Percentiles rank a stretch among this genome's conserved stretches.
phyloP scores from a whole-genome alignment of 2,888 invertebrate species.

The Microdon myrmicae region DNA sequence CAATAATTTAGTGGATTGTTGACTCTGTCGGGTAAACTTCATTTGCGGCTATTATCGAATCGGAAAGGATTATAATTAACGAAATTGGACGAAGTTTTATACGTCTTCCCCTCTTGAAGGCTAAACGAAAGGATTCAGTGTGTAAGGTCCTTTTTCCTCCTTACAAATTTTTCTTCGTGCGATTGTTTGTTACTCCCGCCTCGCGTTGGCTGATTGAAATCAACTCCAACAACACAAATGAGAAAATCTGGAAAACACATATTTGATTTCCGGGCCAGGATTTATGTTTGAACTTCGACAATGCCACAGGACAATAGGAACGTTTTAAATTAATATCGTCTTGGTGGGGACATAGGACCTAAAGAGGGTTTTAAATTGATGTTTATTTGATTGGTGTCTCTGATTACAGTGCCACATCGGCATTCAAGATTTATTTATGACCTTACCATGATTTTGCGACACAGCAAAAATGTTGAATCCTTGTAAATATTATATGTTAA shows the following conservation, averaged over 20 bases:
- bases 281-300: conserved; percentile 36
- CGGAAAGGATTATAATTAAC: conserved; percentile 67
- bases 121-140: conserved; percentile 29
- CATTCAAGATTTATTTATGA: no score
- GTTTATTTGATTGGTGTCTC: no score
- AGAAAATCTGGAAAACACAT: conserved; percentile 47
- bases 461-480: no score
- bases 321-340: no score
- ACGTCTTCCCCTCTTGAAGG: conserved; percentile 18
- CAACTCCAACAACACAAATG: conserved; percentile 17
- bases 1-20: conserved; percentile 55
- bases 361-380: no score
- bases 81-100: conserved; percentile 58
- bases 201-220: conserved; percentile 16
- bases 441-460: no score
- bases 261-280: conserved; percentile 42
- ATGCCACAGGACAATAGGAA: conserved; percentile 20
- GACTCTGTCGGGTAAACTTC: conserved; percentile 55
- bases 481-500: no score
- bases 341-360: no score
- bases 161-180: not conserved
- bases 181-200: not conserved
- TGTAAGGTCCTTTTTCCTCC: conserved; percentile 1
- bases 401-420: no score
- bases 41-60: conserved; percentile 62